Evolutionary conservation across 1,140 invertebrate genomes (phyloP).

Genomic region (Leucophenga varia): DNA sequence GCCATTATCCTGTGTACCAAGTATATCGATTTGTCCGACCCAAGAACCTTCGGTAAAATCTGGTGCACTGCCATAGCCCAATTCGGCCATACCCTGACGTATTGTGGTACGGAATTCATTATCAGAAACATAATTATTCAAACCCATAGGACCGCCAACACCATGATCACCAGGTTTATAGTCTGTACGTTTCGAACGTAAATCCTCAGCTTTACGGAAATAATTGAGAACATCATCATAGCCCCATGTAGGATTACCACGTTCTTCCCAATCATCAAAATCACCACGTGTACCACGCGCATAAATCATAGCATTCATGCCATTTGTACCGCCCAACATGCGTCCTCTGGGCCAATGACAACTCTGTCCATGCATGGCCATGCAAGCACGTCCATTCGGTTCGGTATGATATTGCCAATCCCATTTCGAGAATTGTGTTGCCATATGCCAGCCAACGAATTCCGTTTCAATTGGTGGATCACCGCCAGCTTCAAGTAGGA

Average conservation of each 20-base stretch:
- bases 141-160: constrained; percentile 61
- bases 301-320: constrained; percentile 75
- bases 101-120: constrained; percentile 56
- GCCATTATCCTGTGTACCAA: constrained; percentile 59
- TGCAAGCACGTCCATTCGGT: constrained; percentile 48
- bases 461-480: constrained; percentile 47
- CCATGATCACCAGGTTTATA: constrained; percentile 63
- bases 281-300: constrained; percentile 68
- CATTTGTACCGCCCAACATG: constrained; percentile 70
- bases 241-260: constrained; percentile 66
- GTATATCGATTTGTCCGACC: constrained; percentile 59
- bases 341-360: constrained; percentile 66
- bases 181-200: constrained; percentile 58
- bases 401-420: constrained; percentile 55
- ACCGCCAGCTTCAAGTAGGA: constrained; percentile 60
- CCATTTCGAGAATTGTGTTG: constrained; percentile 49
- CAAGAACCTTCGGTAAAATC: constrained; percentile 61
- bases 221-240: constrained; percentile 71
- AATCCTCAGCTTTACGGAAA: constrained; percentile 68
- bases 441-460: constrained; percentile 52
- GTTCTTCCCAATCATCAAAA: constrained; percentile 67
- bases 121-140: constrained; percentile 60
- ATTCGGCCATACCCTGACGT: constrained; percentile 47
- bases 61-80: constrained; percentile 55
- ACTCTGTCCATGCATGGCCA: constrained; percentile 55